These are phyloP conservation scores for Acropternis orthonyx DNA, from an alignment of 2,797 vertebrate species.

Conservation along the genomic window DNA sequence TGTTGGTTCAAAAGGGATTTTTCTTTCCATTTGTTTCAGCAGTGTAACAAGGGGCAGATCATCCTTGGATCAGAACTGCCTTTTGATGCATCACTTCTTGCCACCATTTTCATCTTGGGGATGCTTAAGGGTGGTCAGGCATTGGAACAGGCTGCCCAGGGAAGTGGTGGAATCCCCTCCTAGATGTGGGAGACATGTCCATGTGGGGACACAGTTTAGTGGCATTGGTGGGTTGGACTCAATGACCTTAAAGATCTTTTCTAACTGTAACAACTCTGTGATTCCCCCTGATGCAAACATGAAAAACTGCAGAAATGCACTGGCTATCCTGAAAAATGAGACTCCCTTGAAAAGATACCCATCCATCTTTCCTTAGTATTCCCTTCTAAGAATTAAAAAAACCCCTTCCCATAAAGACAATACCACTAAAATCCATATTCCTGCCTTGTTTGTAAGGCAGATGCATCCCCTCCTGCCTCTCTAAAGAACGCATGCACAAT, in stretches of 20 bases:
- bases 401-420: not conserved
- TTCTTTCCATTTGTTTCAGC: not conserved
- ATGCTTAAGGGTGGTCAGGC: not conserved
- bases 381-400: not conserved
- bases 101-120: not conserved
- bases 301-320: not conserved
- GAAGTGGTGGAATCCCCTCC: not conserved
- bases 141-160: not conserved
- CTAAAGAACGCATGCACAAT: not conserved
- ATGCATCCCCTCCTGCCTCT: not conserved
- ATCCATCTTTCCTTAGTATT: not conserved
- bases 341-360: not conserved
- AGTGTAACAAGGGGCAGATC: not conserved
- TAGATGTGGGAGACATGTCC: no score
- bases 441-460: not conserved
- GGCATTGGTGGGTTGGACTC: not conserved
- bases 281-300: not conserved
- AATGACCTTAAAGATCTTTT: not conserved
- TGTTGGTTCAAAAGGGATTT: rapidly evolving
- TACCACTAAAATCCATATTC: not conserved
- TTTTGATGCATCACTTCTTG: not conserved
- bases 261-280: not conserved
- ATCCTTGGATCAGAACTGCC: not conserved
- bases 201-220: not conserved
- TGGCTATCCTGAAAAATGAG: not conserved